Conservation (phyloP, 2,888 invertebrate genomes). For the Panopea generosa region DNA sequence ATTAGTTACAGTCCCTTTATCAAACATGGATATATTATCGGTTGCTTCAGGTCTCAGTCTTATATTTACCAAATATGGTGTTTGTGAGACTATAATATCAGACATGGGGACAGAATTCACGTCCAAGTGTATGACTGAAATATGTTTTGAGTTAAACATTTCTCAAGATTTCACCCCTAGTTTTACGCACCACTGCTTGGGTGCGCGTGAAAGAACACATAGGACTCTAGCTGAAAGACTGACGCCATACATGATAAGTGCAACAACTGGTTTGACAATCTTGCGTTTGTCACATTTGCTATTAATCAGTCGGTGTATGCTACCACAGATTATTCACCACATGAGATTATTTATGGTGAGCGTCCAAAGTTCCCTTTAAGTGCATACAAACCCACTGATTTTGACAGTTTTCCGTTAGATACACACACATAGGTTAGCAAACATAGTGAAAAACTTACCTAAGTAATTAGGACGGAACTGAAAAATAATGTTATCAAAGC, state of each 20-base stretch:
- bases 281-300: constrained; percentile 25
- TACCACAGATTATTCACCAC: constrained; percentile 35
- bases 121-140: constrained; percentile 24
- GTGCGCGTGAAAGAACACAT: constrained; percentile 37
- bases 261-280: constrained; percentile 31
- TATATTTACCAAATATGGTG: constrained; percentile 45
- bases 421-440: constrained; percentile 16
- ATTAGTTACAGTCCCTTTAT: constrained; percentile 32
- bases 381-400: constrained; percentile 19
- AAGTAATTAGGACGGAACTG: background rate
- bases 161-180: constrained; percentile 48
- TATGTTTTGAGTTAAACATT: constrained; percentile 45
- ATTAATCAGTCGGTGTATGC: constrained; percentile 41
- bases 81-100: constrained; percentile 39
- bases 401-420: constrained; percentile 27
- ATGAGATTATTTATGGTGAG: constrained; percentile 43
- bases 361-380: constrained; percentile 43
- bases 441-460: background rate
- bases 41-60: constrained; percentile 38
- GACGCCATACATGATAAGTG: constrained; percentile 45
- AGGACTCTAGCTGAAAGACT: constrained; percentile 36
- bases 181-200: constrained; percentile 38
- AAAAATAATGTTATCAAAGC: background rate
- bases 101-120: constrained; percentile 49
- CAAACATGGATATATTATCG: constrained; percentile 42